Percentiles rank a stretch among this genome's conserved stretches.
These are phyloP conservation scores for Caenorhabditis auriculariae DNA, from an alignment of 2,888 invertebrate genomes.

Conservation along the genomic window DNA sequence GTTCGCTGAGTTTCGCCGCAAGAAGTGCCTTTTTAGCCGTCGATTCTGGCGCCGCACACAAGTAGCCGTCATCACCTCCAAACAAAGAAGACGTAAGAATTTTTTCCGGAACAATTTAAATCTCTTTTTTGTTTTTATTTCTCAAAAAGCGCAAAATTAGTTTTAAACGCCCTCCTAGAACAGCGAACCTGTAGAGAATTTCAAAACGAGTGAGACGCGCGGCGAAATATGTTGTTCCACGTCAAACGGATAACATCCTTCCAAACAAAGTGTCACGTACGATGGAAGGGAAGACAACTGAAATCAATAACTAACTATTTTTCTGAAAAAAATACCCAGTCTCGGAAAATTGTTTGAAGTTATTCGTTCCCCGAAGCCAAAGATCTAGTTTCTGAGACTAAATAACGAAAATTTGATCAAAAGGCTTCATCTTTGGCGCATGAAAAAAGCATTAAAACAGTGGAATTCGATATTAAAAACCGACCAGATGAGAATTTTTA, in stretches of 20 bases:
- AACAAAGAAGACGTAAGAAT: too few species aligned
- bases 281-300: slow-evolving; percentile 43
- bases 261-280: slow-evolving; percentile 52
- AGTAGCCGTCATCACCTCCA: slow-evolving; percentile 49
- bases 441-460: not conserved
- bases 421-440: not conserved
- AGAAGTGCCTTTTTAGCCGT: slow-evolving; percentile 52
- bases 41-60: slow-evolving; percentile 56
- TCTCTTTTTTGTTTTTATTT: too few species aligned
- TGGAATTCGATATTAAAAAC: slow-evolving; percentile 1
- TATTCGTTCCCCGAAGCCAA: too few species aligned
- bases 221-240: slow-evolving; percentile 44
- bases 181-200: slow-evolving; percentile 48
- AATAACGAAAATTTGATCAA: too few species aligned
- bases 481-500: slow-evolving; percentile 29
- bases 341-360: too few species aligned
- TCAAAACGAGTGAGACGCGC: slow-evolving; percentile 45
- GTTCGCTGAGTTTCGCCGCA: slow-evolving; percentile 45
- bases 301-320: not conserved
- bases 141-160: not conserved
- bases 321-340: not conserved
- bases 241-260: slow-evolving; percentile 47
- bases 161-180: not conserved
- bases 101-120: not conserved
- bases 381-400: too few species aligned